Conservation (phyloP, 2,888 invertebrate species). For the Xylota segnis region DNA sequence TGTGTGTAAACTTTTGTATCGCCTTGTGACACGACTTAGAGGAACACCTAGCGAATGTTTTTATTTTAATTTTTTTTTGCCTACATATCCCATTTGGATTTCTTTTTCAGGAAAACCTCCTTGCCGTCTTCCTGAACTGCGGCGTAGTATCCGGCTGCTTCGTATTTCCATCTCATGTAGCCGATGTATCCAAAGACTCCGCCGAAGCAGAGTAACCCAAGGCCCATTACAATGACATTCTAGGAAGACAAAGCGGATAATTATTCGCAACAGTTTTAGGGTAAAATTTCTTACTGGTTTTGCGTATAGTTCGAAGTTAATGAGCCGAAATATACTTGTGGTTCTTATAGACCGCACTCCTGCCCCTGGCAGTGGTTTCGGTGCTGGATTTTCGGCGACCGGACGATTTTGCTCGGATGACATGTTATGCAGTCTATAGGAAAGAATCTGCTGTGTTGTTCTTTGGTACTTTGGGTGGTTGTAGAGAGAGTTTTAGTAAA, state of each 20-base stretch:
- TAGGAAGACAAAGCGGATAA: slow-evolving; percentile 83
- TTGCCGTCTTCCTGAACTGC: slow-evolving; percentile 92
- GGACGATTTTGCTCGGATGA: slow-evolving; percentile 29
- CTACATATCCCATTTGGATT: slow-evolving; percentile 90
- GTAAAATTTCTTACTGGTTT: slow-evolving; percentile 90
- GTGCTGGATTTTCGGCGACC: slow-evolving; percentile 3
- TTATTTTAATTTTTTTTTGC: neutral
- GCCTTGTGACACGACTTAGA: no score
- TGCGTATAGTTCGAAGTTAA: slow-evolving; percentile 95
- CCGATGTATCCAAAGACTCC: slow-evolving; percentile 92
- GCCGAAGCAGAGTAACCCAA: slow-evolving; percentile 91
- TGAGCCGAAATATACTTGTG: slow-evolving; percentile 90
- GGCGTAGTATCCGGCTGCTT: slow-evolving; percentile 91
- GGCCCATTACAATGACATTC: slow-evolving; percentile 94
- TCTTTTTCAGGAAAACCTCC: slow-evolving; percentile 90
- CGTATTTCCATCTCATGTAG: slow-evolving; percentile 93
- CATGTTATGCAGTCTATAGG: neutral
- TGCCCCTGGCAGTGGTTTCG: slow-evolving; percentile 87
- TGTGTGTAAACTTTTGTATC: no score
- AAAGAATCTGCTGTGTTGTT: neutral
- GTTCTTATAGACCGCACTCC: slow-evolving; percentile 91
- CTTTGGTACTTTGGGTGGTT: neutral
- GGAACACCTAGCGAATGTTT: no score
- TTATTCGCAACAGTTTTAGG: neutral
- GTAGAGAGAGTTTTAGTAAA: neutral